phyloP scores from a whole-genome alignment of 2,113 vertebrate species.

The Arenaria interpres region DNA sequence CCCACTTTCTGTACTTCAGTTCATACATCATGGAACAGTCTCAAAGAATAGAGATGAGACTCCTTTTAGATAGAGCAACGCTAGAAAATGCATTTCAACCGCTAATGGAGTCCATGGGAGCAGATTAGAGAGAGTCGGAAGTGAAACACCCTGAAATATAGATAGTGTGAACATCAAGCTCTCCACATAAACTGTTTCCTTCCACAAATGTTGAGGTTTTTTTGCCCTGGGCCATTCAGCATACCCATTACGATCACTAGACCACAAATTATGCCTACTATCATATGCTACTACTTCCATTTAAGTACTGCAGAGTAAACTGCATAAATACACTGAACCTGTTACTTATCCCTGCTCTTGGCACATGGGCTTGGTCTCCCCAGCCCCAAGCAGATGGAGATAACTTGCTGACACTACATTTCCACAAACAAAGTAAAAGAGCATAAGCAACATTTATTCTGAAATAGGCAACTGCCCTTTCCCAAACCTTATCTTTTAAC shows the following conservation, averaged over 20 bases:
- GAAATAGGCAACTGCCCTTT: not conserved
- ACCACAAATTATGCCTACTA: conserved; percentile 15
- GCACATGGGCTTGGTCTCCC: not conserved
- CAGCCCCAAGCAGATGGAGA: not conserved
- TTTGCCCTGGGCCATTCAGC: not conserved
- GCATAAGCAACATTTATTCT: not conserved
- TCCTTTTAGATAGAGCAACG: not conserved
- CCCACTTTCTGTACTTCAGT: not conserved
- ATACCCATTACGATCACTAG: not conserved
- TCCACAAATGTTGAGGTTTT: not conserved
- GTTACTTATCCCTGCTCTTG: not conserved
- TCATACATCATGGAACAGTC: not conserved
- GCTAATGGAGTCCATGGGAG: not conserved
- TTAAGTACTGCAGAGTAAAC: not conserved
- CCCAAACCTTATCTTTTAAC: not conserved
- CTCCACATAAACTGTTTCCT: conserved; percentile 9
- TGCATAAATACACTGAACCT: not conserved
- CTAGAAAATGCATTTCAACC: conserved; percentile 7
- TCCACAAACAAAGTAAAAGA: not conserved
- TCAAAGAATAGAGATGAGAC: not conserved
- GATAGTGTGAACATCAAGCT: not conserved
- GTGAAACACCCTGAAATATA: not conserved
- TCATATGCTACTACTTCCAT: not conserved
- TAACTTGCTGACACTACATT: not conserved
- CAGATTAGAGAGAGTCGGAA: not conserved